These are phyloP conservation scores for Sebastes hopkinsi DNA, from an alignment of 2,797 vertebrate genomes.

Conservation along the genomic window DNA sequence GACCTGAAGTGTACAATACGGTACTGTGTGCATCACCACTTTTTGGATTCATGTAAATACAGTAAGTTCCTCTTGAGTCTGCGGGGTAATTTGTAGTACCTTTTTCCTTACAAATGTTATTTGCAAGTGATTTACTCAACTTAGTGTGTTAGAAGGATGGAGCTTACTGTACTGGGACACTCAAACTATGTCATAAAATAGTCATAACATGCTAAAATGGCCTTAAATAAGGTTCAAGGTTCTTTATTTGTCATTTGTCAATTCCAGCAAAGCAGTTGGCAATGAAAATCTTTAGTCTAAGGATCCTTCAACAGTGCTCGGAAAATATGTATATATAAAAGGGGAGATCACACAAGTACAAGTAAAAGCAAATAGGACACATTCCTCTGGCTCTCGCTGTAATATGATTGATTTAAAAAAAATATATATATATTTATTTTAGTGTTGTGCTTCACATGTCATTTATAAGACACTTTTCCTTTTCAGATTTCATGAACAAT, in stretches of 20 bases:
- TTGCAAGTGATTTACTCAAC: not conserved
- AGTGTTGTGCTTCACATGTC: too few relatives aligned
- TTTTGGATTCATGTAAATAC: not conserved
- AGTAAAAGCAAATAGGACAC: not conserved
- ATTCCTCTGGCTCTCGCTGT: not conserved
- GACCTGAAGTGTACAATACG: constrained; percentile 6
- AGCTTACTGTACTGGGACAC: not conserved
- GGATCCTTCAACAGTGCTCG: too few relatives aligned
- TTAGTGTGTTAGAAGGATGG: not conserved
- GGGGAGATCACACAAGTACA: too few relatives aligned
- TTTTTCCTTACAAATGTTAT: not conserved
- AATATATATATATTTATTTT: too few relatives aligned
- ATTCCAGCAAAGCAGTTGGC: too few relatives aligned
- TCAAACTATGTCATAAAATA: not conserved
- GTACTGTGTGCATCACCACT: not conserved
- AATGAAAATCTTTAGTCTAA: too few relatives aligned
- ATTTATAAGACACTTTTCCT: too few relatives aligned
- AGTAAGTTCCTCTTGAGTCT: not conserved
- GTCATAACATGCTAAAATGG: not conserved
- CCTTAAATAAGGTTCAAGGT: not conserved
- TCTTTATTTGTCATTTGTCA: too few relatives aligned
- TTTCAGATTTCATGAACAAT: too few relatives aligned
- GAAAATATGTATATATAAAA: too few relatives aligned
- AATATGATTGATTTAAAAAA: not conserved
- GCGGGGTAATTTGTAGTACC: not conserved